Base-by-base conservation (phyloP, 2,113 vertebrate species). In the Monopterus albus region DNA sequence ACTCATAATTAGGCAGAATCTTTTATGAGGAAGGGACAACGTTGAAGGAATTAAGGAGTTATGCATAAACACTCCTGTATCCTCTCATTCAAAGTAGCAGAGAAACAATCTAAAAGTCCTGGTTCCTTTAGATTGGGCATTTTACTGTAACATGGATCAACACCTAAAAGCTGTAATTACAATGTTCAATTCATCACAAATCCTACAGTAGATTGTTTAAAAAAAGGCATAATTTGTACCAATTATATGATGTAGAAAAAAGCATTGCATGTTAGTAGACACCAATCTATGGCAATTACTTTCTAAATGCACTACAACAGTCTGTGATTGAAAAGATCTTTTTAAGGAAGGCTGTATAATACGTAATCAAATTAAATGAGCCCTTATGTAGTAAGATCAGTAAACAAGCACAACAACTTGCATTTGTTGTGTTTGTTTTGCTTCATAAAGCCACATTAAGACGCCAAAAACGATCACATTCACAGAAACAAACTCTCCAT, bases 321-420 rank as follows among this genome's bases (percentile, higher is more conserved):
- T 21, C 11, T 2, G 26, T 1, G 0, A 52, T 31, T 55, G 29
- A 53, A 50, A 49, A 49, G 64, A 73, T 42, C 39, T 52, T 52
- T 51, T 40, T 31, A 23, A 68, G 68, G 68, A 68, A 72, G 46
- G 25, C 47, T 25, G 43, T 36, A 51, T 67, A 63, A 75, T 72
- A 25, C 36, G 46, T 40, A 47, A 65, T 66, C 55, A 66, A 46
- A 75, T 43, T 42, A 75, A 74, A 82, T 74, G 15, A 66, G 28
- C 17, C 14, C 59, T 75, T 65, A 59, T 14, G 59, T 49, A 62
- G 55, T 38, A 38, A 26, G 46, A 40, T 21, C 25, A 60, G 63
- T 50, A 47, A 71, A 75, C 55, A 69, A 52, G 33, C 51, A 14
- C 14, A 18, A 14, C 13, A 0, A 15, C 43, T 45, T 13, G 33